phyloP scores from a whole-genome alignment of 2,888 invertebrate species.

The Harpagoxenus sublaevis region DNA sequence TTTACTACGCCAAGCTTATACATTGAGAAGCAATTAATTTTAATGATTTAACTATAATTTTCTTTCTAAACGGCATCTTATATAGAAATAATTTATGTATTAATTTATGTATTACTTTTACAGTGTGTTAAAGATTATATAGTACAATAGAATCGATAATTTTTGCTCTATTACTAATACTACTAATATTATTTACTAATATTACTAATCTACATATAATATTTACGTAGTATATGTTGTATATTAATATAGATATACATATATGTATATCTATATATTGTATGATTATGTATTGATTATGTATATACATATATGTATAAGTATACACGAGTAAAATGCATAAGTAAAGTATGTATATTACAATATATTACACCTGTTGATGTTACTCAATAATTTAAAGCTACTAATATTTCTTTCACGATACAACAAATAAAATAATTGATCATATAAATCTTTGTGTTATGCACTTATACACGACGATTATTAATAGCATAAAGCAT shows the following conservation, averaged over 20 bases:
- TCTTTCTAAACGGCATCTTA: background rate
- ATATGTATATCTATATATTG: background rate
- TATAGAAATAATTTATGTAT: background rate
- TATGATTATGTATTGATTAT: too few species aligned
- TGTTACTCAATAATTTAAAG: background rate
- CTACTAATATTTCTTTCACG: background rate
- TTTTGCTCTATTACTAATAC: background rate
- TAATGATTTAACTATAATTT: background rate
- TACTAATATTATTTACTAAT: too few species aligned
- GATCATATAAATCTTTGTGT: background rate
- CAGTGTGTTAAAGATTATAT: background rate
- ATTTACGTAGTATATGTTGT: background rate
- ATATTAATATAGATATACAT: background rate
- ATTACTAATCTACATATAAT: background rate
- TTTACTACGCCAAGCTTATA: background rate
- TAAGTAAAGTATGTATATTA: background rate
- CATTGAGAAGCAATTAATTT: background rate
- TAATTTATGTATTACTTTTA: background rate
- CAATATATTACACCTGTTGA: background rate
- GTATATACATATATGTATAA: background rate
- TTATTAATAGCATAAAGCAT: background rate
- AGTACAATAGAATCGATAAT: background rate
- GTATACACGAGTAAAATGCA: background rate
- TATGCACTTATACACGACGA: background rate
- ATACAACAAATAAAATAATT: background rate